Evolutionary conservation across 2,888 invertebrate species (phyloP).

Genomic region (Nymphalis polychloros): DNA sequence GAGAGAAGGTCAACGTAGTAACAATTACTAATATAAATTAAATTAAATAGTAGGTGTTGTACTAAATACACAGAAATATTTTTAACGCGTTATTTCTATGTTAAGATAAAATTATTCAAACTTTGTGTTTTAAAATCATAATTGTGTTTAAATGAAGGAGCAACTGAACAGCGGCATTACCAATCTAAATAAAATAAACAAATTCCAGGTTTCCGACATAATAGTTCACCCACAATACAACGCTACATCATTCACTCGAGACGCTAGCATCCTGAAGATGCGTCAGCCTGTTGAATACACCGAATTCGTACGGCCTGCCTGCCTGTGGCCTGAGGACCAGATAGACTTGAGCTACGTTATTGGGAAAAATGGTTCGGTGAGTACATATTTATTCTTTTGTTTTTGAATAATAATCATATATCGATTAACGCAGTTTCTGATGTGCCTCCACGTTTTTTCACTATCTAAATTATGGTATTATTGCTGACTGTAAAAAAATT

Average conservation of each 20-base stretch:
- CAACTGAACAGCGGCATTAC: not conserved
- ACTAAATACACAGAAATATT: too few relatives aligned
- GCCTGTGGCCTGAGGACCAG: conserved; percentile 81
- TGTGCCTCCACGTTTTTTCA: too few relatives aligned
- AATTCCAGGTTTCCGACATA: conserved; percentile 59
- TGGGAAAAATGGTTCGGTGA: conserved; percentile 77
- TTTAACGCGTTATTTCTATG: too few relatives aligned
- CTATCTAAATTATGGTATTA: too few relatives aligned
- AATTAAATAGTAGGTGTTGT: too few relatives aligned
- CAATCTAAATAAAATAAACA: not conserved
- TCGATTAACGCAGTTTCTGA: too few relatives aligned
- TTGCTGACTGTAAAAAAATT: too few relatives aligned
- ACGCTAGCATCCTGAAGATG: conserved; percentile 81
- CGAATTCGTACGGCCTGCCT: conserved; percentile 81
- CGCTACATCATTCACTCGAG: conserved; percentile 77
- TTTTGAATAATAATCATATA: not conserved
- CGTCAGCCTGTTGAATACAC: conserved; percentile 74
- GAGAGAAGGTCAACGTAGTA: too few relatives aligned
- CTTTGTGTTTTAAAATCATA: not conserved
- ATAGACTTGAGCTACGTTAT: conserved; percentile 66
- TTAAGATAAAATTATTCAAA: too few relatives aligned
- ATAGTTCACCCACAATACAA: conserved; percentile 81
- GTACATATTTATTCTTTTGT: conserved; percentile 36
- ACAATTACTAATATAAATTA: too few relatives aligned
- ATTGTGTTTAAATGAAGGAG: not conserved